Base-by-base conservation (phyloP, 2,888 invertebrate genomes). In the Hermaeophaga mercurialis region DNA sequence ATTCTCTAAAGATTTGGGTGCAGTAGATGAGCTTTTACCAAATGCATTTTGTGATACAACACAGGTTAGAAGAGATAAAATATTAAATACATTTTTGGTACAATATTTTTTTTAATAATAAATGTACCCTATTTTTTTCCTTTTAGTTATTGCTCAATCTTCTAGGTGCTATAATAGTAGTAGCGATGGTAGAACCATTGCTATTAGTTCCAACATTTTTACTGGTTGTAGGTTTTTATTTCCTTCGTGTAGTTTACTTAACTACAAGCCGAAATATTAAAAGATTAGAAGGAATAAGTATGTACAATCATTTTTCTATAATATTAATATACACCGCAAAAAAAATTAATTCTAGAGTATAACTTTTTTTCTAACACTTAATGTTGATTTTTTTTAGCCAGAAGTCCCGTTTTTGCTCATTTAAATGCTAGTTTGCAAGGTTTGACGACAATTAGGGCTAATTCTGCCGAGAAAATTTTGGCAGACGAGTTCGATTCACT, bases 201-300 rank as follows among this genome's bases (percentile, higher is more conserved):
- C 80, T 90, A 1, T 65, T 89, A 24, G 74, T 87, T 7, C 87
- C 89, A 0, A 86, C 89, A 4, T 70, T 84, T 0, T 79, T 89
- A 3, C 84, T 92, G 31, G 75, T 84, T 6, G 22, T 85, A 0
- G 65, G 87, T 0, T 91, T 92, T 71, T 74, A 84, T 50, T 71
- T 83, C 12, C 74, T 91, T 26, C 74, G 92, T 15, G 80, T 78
- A 60, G 83, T 87, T 70, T 93, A 91, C 73, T 74, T 93, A 36
- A 80, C 82, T 9, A 87, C 90, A 0, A 88, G 91, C 0, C 83
- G 90, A 66, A 88, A 88, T 70, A 80, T 93, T 0, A 93, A 87
- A 73, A 80, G 87, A 43, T 77, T 89, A 59, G 89, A 89, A 72
- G 87, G 87, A 65, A 86, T 86, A 56, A 84, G 88, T 86, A 49